These are phyloP conservation scores for Papilio demoleus DNA, from an alignment of 2,888 invertebrate genomes.

Conservation along the genomic window DNA sequence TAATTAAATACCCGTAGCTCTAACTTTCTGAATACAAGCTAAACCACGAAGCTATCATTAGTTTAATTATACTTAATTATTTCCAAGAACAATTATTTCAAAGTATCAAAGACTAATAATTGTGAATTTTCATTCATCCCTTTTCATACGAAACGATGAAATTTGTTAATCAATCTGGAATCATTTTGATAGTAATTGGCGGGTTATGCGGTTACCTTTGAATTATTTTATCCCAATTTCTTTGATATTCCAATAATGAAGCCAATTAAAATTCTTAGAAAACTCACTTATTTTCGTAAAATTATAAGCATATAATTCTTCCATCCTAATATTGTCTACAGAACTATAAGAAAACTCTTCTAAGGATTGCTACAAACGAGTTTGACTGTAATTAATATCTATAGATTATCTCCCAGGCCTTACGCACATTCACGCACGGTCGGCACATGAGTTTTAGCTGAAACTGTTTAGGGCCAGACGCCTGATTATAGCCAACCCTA, in stretches of 20 bases:
- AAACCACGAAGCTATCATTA: constrained; percentile 9
- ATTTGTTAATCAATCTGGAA: constrained; percentile 21
- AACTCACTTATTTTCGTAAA: not conserved
- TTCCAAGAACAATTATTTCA: constrained; percentile 16
- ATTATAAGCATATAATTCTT: not conserved
- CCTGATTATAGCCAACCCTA: too few species aligned
- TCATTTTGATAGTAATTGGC: constrained; percentile 27
- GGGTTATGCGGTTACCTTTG: constrained; percentile 10
- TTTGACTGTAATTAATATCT: too few species aligned
- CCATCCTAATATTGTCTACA: not conserved
- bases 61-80: constrained; percentile 16
- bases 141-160: constrained; percentile 9
- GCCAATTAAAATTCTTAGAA: not conserved
- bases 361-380: not conserved
- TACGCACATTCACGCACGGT: too few species aligned
- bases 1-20: not conserved
- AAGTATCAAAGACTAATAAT: constrained; percentile 16
- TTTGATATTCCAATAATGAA: constrained; percentile 9
- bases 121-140: constrained; percentile 19
- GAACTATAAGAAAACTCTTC: too few species aligned
- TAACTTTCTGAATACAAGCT: not conserved
- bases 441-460: too few species aligned
- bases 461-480: too few species aligned
- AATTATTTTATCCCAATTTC: not conserved
- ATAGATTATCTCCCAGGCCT: too few species aligned